Percentiles rank a stretch among this genome's conserved stretches.
Evolutionary conservation across 2,888 invertebrate genomes (phyloP).

Genomic region (Kuschelorhynchus macadamiae): DNA sequence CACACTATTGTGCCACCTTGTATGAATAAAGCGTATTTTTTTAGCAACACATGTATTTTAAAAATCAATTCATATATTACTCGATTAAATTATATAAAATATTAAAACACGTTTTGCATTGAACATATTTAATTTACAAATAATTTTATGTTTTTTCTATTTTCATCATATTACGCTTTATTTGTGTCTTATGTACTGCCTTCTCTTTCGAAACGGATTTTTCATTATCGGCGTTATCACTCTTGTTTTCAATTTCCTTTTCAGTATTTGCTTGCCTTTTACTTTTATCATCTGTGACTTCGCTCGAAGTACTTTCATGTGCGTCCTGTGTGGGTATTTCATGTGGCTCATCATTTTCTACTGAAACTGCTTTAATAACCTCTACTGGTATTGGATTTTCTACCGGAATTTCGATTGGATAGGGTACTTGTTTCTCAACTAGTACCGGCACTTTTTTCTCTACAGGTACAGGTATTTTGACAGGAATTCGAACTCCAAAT

Average conservation of each 20-base stretch:
- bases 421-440: constrained; percentile 79
- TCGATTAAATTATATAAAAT: too few relatives aligned
- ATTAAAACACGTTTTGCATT: too few relatives aligned
- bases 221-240: too few relatives aligned
- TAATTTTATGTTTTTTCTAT: too few relatives aligned
- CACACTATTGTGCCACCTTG: too few relatives aligned
- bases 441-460: constrained; percentile 76
- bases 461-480: constrained; percentile 76
- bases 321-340: neutral
- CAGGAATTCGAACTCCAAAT: constrained; percentile 5
- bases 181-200: too few relatives aligned
- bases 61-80: too few relatives aligned
- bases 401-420: constrained; percentile 66
- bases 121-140: too few relatives aligned
- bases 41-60: too few relatives aligned
- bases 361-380: neutral
- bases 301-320: constrained; percentile 3
- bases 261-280: constrained; percentile 11
- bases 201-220: too few relatives aligned
- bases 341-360: neutral
- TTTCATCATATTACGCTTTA: too few relatives aligned
- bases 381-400: constrained; percentile 20
- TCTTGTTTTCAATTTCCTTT: neutral
- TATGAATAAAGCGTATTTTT: too few relatives aligned
- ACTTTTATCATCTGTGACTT: constrained; percentile 8